Evolutionary conservation across 2,888 invertebrate species (phyloP), one percentile per base, ranked within the genome.

Genomic region (Osedax fenrisi): DNA sequence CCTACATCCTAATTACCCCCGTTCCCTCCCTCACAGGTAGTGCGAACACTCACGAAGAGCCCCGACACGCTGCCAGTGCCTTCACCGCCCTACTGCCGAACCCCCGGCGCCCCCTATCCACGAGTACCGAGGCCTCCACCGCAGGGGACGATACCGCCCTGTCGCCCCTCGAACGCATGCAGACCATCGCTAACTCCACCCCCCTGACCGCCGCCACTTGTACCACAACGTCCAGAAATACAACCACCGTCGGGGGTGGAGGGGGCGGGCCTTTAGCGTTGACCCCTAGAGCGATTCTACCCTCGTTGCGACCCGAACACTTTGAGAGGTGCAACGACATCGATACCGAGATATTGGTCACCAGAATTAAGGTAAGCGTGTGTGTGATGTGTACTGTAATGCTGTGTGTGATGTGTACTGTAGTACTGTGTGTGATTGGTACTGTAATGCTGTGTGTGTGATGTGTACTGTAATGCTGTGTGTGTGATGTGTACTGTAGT

Each of bases 301-400:
- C 96, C 62, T 96, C 97, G 1, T 95, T 98, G 79, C 96, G 96
- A 0, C 97, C 97, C 84, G 95, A 97, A 82, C 96, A 98, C 84
- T 97, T 97, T 85, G 97, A 98, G 86, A 90, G 93, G 86, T 96
- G 94, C 87, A 92, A 95, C 84, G 93, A 93, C 85, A 88, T 98
- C 78, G 96, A 97, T 85, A 98, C 98, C 0, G 97, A 98, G 86
- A 96, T 97, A 79, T 93, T 98, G 80, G 98, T 98, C 73, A 90
- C 94, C 81, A 91, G 93, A 76, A 82, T 68, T 0, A 68, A 68
- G 21, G 41, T 41, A 41, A 41, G 10, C 10, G 10, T 41, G 41
- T 17, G 17, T 10, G 41, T n/a, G n/a, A n/a, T n/a, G n/a, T n/a
- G n/a, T n/a, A n/a, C n/a, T n/a, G n/a, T n/a, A n/a, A n/a, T n/a